These are phyloP conservation scores for Ceratotherium simum DNA, from an alignment of 2,113 vertebrate genomes.

Conservation along the genomic window DNA sequence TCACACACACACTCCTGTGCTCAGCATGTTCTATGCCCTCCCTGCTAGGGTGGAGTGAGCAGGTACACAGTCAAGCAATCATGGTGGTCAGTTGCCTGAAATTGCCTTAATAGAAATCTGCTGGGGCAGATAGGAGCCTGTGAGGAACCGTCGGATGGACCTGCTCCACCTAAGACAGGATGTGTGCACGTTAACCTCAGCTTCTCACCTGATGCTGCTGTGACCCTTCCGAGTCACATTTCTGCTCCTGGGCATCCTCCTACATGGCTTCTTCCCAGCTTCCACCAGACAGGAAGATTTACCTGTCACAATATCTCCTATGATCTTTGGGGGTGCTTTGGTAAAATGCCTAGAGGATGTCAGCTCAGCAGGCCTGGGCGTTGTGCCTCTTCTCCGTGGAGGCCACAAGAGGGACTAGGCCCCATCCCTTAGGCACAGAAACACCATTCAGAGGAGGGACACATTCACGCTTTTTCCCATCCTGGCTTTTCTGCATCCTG, in stretches of 20 bases:
- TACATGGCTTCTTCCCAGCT: background rate
- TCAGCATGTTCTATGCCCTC: background rate
- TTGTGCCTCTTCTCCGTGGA: background rate
- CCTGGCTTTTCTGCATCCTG: background rate
- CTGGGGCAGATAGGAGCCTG: background rate
- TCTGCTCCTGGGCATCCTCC: background rate
- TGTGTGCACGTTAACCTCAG: conserved; percentile 48
- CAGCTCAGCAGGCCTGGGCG: background rate
- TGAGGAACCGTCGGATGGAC: background rate
- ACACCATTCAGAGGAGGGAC: background rate
- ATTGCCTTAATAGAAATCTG: background rate
- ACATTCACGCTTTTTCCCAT: background rate
- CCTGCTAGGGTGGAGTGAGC: background rate
- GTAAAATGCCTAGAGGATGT: conserved; percentile 43
- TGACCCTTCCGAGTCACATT: background rate
- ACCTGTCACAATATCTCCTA: background rate
- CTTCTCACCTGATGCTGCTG: background rate
- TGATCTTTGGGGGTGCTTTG: conserved; percentile 26
- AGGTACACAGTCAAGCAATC: background rate
- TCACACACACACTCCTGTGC: background rate
- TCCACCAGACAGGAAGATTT: background rate
- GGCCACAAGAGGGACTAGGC: background rate
- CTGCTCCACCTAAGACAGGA: conserved; percentile 52
- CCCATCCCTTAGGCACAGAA: background rate
- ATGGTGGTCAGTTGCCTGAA: background rate